A percentile compares a stretch with the other conserved stretches of the same genome.
Conservation (phyloP, 2,797 vertebrate genomes). For the Erethizon dorsatum region DNA sequence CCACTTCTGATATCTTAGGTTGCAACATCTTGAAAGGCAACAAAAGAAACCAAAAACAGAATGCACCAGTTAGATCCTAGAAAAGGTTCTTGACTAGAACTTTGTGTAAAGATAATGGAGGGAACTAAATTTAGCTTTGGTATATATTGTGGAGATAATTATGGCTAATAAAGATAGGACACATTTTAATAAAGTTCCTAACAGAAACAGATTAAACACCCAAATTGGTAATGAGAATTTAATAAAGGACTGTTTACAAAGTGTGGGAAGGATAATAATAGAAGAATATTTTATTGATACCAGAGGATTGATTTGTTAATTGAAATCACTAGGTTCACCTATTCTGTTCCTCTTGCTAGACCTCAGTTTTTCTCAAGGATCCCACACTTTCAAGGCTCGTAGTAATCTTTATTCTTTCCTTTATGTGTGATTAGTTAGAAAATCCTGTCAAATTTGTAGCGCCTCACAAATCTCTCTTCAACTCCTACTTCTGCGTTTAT, state of each 20-base stretch:
- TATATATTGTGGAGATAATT: conserved; percentile 5
- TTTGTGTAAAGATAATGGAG: background rate
- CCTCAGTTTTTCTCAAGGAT: background rate
- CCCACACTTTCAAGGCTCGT: background rate
- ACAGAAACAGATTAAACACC: background rate
- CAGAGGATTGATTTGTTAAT: background rate
- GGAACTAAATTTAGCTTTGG: conserved; percentile 20
- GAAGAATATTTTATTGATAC: background rate
- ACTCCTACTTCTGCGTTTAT: conserved; percentile 63
- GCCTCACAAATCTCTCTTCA: conserved; percentile 17
- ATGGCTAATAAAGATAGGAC: background rate
- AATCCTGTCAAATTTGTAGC: conserved; percentile 54
- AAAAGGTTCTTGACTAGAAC: conserved; percentile 6
- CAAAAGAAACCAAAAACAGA: conserved; percentile 6
- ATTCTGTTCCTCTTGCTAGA: background rate
- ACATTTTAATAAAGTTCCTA: background rate
- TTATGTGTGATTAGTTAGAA: conserved; percentile 19
- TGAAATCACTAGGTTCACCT: background rate
- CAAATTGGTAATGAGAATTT: background rate
- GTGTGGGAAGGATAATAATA: conserved; percentile 22
- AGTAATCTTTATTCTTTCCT: conserved; percentile 25
- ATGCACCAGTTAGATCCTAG: background rate
- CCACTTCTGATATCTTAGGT: background rate
- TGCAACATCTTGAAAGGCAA: background rate
- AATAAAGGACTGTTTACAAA: background rate